These are phyloP conservation scores for Stratiolaelaps scimitus DNA, from an alignment of 1,140 invertebrate species.

Conservation along the genomic window DNA sequence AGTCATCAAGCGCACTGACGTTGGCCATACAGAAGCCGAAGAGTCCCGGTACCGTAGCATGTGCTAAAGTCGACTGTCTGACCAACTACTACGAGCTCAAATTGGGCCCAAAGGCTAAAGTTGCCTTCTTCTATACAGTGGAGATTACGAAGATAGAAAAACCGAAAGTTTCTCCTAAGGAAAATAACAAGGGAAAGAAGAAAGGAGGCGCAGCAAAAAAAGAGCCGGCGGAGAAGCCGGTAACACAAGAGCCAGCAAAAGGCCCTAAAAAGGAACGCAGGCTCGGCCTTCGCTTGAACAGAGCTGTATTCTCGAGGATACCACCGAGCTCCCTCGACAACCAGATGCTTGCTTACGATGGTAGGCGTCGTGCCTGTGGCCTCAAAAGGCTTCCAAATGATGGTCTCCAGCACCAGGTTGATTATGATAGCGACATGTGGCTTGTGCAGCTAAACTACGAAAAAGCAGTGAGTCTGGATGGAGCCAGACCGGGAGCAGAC, in stretches of 20 bases:
- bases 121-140: conserved; percentile 1
- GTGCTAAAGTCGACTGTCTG: background rate
- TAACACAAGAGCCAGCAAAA: background rate
- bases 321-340: background rate
- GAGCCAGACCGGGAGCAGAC: background rate
- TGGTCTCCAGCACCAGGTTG: background rate
- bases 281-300: background rate
- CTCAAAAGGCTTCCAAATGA: conserved; percentile 9
- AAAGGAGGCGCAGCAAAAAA: background rate
- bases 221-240: background rate
- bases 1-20: background rate
- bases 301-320: background rate
- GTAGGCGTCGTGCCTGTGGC: background rate
- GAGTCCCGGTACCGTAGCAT: background rate
- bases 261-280: conserved; percentile 6
- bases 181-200: background rate
- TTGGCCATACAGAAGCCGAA: background rate
- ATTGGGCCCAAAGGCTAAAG: background rate
- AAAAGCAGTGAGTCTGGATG: background rate
- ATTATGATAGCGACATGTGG: background rate
- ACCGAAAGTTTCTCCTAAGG: too few species aligned
- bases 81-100: conserved; percentile 5
- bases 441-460: background rate
- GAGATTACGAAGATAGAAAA: background rate
- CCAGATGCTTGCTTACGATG: conserved; percentile 18